Conservation (phyloP, 2,113 vertebrate genomes). For the Phrynosoma platyrhinos region DNA sequence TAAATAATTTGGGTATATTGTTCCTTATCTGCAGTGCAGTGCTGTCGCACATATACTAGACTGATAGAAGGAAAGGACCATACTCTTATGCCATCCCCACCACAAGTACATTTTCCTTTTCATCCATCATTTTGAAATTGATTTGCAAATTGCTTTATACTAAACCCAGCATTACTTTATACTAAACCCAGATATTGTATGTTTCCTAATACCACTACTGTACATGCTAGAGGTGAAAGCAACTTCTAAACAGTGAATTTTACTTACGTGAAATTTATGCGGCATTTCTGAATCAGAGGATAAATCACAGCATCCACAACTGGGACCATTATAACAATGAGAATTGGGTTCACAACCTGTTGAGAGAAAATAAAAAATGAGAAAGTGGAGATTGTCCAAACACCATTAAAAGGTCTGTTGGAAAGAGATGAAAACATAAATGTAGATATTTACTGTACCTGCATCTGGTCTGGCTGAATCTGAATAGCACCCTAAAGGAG, state of each 20-base stretch:
- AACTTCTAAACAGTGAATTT: conserved; percentile 4
- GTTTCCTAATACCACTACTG: not conserved
- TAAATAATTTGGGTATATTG: too few relatives aligned
- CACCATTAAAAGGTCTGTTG: not conserved
- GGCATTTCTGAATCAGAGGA: conserved; percentile 91
- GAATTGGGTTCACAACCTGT: conserved; percentile 91
- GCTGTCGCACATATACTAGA: too few relatives aligned
- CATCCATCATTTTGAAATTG: not conserved
- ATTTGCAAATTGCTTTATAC: not conserved
- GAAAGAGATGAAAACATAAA: conserved; percentile 32
- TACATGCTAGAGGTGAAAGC: not conserved
- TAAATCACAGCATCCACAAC: conserved; percentile 85
- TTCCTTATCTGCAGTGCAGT: too few relatives aligned
- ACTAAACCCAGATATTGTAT: not conserved
- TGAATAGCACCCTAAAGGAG: conserved; percentile 81
- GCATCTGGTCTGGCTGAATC: conserved; percentile 96
- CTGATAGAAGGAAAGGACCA: too few relatives aligned
- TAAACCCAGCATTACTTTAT: not conserved
- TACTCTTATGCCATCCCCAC: too few relatives aligned
- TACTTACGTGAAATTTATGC: conserved; percentile 93
- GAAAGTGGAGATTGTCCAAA: not conserved
- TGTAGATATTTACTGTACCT: conserved; percentile 74
- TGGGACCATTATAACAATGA: conserved; percentile 92
- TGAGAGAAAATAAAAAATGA: conserved; percentile 9
- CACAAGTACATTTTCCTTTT: not conserved